Conservation (phyloP, 2,888 invertebrate species). For the Fissipunctia ypsillon region DNA sequence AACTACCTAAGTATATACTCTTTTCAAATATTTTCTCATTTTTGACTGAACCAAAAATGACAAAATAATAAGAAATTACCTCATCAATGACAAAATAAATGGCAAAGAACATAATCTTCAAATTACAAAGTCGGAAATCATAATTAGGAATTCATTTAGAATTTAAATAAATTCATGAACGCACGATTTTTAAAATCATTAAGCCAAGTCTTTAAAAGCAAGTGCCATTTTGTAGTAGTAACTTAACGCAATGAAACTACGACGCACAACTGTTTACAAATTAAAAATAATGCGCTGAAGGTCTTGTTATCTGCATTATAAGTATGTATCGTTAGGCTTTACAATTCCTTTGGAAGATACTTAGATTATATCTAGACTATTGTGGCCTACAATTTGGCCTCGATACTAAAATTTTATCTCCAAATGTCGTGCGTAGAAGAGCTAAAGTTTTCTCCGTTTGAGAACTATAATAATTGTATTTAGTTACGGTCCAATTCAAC, state of each 20-base stretch:
- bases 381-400: conserved; percentile 22
- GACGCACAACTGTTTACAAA: conserved; percentile 10
- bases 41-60: background rate
- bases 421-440: conserved; percentile 50
- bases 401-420: conserved; percentile 49
- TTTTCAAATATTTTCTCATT: background rate
- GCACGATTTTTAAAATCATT: too few relatives aligned
- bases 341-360: conserved; percentile 34
- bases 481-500: conserved; percentile 9
- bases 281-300: conserved; percentile 24
- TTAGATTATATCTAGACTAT: conserved; percentile 32
- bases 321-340: conserved; percentile 11
- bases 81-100: background rate
- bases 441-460: conserved; percentile 29
- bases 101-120: too few relatives aligned
- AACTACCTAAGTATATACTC: too few relatives aligned
- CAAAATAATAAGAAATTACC: background rate
- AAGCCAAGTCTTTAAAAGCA: background rate
- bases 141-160: background rate
- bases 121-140: background rate
- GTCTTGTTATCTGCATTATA: conserved; percentile 18
- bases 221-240: background rate
- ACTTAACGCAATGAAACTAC: conserved; percentile 4
- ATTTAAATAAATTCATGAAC: background rate
- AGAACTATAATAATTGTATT: conserved; percentile 42